These are phyloP conservation scores for Xestia rhomboidea DNA, from an alignment of 2,888 invertebrate genomes.

Conservation along the genomic window DNA sequence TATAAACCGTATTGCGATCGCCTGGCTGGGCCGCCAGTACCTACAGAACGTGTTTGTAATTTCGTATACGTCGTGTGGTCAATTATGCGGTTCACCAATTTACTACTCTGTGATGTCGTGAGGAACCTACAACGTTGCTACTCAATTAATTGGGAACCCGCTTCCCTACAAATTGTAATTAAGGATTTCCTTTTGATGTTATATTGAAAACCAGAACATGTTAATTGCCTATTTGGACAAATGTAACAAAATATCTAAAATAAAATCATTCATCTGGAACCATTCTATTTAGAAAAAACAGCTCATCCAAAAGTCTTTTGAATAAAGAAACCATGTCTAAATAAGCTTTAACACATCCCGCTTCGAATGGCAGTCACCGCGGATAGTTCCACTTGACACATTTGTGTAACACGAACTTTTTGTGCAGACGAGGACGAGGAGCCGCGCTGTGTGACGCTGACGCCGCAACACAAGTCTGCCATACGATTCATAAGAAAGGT, in stretches of 20 bases:
- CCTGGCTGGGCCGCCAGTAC: slow-evolving; percentile 20
- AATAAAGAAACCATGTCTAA: slow-evolving; percentile 35
- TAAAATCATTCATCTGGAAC: slow-evolving; percentile 14
- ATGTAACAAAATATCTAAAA: slow-evolving; percentile 22
- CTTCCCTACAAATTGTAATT: slow-evolving; percentile 46
- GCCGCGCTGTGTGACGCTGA: slow-evolving; percentile 95
- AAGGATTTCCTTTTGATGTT: slow-evolving; percentile 46
- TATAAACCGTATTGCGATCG: slow-evolving; percentile 54
- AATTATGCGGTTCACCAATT: slow-evolving; percentile 65
- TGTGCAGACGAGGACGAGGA: slow-evolving; percentile 95
- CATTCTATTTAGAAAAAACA: slow-evolving; percentile 25
- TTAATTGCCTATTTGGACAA: slow-evolving; percentile 9
- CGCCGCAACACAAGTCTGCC: slow-evolving; percentile 96
- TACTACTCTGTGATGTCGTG: slow-evolving; percentile 40
- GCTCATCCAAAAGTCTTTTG: slow-evolving; percentile 1
- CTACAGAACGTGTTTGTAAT: slow-evolving; percentile 15
- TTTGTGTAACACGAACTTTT: slow-evolving; percentile 64
- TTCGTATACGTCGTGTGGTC: slow-evolving; percentile 51
- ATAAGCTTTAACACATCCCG: slow-evolving; percentile 42
- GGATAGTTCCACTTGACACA: slow-evolving; percentile 26
- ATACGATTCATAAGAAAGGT: slow-evolving; percentile 98
- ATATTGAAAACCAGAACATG: slow-evolving; percentile 38
- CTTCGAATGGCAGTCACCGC: slow-evolving; percentile 48
- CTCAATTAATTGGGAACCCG: slow-evolving; percentile 41
- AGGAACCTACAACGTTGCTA: slow-evolving; percentile 21